phyloP scores from a whole-genome alignment of 1,140 invertebrate genomes.

The Plectrocnemia conspersa region DNA sequence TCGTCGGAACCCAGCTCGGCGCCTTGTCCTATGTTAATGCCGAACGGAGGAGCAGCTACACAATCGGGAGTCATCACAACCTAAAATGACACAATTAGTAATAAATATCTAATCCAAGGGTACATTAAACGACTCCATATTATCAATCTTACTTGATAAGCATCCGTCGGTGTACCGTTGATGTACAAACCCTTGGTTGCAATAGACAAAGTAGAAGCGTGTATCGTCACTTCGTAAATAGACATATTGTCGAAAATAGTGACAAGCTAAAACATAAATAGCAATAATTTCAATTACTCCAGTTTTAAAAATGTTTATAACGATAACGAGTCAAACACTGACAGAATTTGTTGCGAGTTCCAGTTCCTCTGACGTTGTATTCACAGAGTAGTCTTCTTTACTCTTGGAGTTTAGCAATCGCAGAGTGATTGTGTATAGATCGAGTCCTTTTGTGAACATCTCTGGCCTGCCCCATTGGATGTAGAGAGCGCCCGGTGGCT shows the following conservation, averaged over 20 bases:
- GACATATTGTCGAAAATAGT: constrained; percentile 42
- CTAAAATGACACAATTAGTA: constrained; percentile 9
- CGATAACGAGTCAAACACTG: no score
- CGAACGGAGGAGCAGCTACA: constrained; percentile 5
- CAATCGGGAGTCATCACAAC: constrained; percentile 29
- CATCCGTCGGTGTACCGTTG: constrained; percentile 42
- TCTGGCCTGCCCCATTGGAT: constrained; percentile 76
- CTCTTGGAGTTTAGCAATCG: constrained; percentile 40
- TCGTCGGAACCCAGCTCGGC: constrained; percentile 7
- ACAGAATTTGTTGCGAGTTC: constrained; percentile 48
- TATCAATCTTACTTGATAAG: constrained; percentile 39
- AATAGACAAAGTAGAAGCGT: constrained; percentile 44
- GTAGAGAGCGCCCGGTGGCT: constrained; percentile 61
- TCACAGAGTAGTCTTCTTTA: constrained; percentile 30
- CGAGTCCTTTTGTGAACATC: constrained; percentile 68
- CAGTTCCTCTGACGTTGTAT: constrained; percentile 42
- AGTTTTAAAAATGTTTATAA: no score
- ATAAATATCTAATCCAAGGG: not conserved
- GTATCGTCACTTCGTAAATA: constrained; percentile 46
- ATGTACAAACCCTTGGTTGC: constrained; percentile 38
- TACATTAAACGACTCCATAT: not conserved
- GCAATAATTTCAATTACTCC: no score
- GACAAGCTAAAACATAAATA: constrained; percentile 39
- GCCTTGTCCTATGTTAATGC: not conserved
- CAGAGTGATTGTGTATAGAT: constrained; percentile 71